A percentile compares a stretch with the other conserved stretches of the same genome.
phyloP scores from a whole-genome alignment of 2,797 vertebrate species.

The Monodelphis domestica region DNA sequence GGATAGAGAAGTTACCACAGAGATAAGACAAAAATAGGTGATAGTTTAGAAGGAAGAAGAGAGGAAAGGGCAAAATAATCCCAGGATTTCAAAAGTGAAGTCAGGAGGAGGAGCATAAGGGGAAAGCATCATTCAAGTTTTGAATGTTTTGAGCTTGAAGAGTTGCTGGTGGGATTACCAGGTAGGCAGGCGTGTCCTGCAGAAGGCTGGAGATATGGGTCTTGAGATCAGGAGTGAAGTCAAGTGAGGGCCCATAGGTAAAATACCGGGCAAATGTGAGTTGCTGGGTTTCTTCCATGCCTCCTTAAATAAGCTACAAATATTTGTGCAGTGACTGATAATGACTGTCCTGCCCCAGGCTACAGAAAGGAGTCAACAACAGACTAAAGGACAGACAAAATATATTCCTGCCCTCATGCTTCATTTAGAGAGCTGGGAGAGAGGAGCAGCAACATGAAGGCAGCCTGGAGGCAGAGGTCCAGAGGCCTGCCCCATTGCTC shows the following conservation, averaged over 20 bases:
- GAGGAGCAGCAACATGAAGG: not conserved
- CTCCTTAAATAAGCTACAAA: not conserved
- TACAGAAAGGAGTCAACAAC: not conserved
- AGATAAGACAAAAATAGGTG: not conserved
- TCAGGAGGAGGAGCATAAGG: not conserved
- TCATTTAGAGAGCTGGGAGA: not conserved
- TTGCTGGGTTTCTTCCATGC: not conserved
- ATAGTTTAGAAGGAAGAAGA: not conserved
- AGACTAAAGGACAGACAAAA: not conserved
- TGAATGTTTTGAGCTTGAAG: not conserved
- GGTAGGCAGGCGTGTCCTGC: not conserved
- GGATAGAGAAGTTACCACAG: not conserved
- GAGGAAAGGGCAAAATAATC: not conserved
- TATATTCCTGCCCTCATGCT: not conserved
- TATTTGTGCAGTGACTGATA: not conserved
- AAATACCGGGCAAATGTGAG: not conserved
- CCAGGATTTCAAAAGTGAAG: not conserved
- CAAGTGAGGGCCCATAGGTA: not conserved
- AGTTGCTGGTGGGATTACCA: not conserved
- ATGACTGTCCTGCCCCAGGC: not conserved
- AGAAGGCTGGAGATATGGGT: not conserved
- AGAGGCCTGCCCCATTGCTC: not conserved
- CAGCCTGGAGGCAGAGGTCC: not conserved
- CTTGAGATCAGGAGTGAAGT: not conserved
- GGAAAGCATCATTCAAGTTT: not conserved